Percentiles rank a stretch among this genome's conserved stretches.
These are phyloP conservation scores for Cyanoliseus patagonus DNA, from an alignment of 2,113 vertebrate genomes.

Conservation along the genomic window DNA sequence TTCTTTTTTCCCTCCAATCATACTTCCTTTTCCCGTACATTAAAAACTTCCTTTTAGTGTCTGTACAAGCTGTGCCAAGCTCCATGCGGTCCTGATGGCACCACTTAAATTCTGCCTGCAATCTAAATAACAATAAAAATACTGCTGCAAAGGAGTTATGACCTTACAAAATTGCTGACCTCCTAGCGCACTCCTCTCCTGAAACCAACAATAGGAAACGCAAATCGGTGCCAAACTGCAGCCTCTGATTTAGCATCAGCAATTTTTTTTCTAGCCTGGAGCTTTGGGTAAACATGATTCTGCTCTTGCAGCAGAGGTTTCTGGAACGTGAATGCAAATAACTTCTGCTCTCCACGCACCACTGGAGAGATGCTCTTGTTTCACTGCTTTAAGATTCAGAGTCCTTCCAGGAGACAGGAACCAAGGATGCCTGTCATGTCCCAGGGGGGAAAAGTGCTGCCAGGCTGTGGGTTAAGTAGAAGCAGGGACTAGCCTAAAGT, in stretches of 20 bases:
- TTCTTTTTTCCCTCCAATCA: background rate
- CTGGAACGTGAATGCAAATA: background rate
- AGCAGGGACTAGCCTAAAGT: background rate
- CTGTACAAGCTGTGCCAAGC: background rate
- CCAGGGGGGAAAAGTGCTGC: background rate
- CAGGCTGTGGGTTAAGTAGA: background rate
- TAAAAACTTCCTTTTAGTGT: background rate
- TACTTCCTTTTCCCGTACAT: background rate
- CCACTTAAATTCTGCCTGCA: background rate
- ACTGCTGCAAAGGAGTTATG: background rate
- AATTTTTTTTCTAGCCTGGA: background rate
- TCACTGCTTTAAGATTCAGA: background rate
- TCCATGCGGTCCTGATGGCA: fast-evolving
- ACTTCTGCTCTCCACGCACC: background rate
- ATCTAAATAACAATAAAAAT: background rate
- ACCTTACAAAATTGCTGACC: background rate
- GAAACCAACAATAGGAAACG: background rate
- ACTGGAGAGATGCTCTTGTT: background rate
- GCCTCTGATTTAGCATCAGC: background rate
- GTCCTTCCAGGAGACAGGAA: background rate
- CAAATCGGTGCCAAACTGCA: background rate
- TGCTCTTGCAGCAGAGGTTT: background rate
- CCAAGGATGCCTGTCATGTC: background rate
- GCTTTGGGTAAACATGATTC: background rate
- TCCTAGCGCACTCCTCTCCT: background rate